Percentiles rank a stretch among this genome's conserved stretches.
Conservation (phyloP, 2,113 vertebrate genomes). For the Chitala chitala region DNA sequence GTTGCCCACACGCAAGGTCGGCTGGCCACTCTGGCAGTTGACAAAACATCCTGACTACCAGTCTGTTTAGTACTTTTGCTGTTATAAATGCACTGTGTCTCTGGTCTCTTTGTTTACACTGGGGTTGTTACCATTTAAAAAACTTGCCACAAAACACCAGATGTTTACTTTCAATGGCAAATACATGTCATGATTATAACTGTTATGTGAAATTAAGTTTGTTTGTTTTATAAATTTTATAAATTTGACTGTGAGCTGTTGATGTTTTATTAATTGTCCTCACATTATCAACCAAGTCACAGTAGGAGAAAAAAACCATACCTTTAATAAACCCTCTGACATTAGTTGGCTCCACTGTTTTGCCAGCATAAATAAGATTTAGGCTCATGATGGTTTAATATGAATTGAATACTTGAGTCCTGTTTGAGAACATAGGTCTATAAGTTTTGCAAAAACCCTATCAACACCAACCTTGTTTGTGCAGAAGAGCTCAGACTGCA, state of each 20-base stretch:
- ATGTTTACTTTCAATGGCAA: too few relatives aligned
- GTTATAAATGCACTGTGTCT: too few relatives aligned
- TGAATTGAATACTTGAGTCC: neutral
- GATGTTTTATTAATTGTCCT: neutral
- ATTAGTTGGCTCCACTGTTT: neutral
- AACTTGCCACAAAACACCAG: too few relatives aligned
- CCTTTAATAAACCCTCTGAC: neutral
- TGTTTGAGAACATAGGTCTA: neutral
- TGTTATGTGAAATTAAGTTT: neutral
- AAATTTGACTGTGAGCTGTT: neutral
- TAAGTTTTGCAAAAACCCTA: neutral
- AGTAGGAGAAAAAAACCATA: neutral
- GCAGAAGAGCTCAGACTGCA: too few relatives aligned
- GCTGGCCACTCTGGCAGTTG: too few relatives aligned
- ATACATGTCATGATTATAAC: too few relatives aligned
- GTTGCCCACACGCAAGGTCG: too few relatives aligned
- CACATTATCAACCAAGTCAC: neutral
- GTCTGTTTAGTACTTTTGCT: too few relatives aligned
- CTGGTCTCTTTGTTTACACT: too few relatives aligned
- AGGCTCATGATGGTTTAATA: neutral
- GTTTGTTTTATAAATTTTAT: neutral
- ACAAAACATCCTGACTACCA: too few relatives aligned
- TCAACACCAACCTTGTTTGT: neutral
- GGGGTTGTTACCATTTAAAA: too few relatives aligned
- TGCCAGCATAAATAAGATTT: neutral